Evolutionary conservation across 2,113 vertebrate genomes (phyloP), one percentile per base, ranked within the genome.

Genomic region (Aramus guarauna): DNA sequence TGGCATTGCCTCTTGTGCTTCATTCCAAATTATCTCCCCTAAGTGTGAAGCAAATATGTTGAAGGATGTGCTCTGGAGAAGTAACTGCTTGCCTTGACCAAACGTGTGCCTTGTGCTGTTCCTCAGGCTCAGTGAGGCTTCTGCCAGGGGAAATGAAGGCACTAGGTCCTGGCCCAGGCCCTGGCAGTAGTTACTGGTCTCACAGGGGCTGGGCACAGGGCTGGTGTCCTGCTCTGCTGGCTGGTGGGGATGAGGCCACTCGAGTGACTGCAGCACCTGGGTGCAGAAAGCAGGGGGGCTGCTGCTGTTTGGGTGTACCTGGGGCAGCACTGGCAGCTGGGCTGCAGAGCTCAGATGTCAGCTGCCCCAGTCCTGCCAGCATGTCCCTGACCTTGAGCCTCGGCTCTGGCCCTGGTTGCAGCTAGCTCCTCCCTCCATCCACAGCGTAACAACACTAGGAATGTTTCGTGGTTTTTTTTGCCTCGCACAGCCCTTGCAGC

Each of bases 61-160:
- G 7, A 27, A 90, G 30, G 0, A 5, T 0, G 27, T 30, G n/a
- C n/a, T n/a, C n/a, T n/a, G 4, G 32, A 4, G 24, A 7, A 32
- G 72, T 20, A 39, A 4, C 32, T 39, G 5, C 16, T 26, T 56
- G 5, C 72, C 19, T 73, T 71, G 34, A 4, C 21, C 18, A 4
- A 21, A 23, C 9, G 7, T 3, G 0, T 7, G 8, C 24, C 5
- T 63, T 6, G 19, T 47, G 3, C 0, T 11, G 1, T 43, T 74
- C 18, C 6, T 45, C 10, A 0, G 3, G 4, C 2, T 1, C 0
- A 11, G 22, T 3, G 10, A 14, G 0, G 17, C 27, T 5, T 18
- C 21, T 5, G 6, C 2, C 12, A 5, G 1, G 5, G 29, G 23
- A 23, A 1, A 0, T 5, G 9, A 43, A 37, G 30, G 30, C 4